Evolutionary conservation across 2,888 invertebrate species (phyloP).

Genomic region (Lamellibrachia satsuma): DNA sequence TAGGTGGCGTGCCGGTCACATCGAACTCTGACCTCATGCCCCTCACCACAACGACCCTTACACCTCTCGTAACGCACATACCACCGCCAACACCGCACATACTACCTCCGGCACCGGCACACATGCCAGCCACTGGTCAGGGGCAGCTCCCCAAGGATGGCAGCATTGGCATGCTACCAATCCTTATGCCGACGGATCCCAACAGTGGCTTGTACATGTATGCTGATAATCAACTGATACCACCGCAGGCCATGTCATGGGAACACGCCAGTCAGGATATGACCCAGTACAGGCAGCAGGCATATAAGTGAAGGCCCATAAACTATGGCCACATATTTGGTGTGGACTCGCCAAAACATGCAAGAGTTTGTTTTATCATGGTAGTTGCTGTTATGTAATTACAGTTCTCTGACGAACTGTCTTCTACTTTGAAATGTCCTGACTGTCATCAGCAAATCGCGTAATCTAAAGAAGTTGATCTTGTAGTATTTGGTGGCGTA

Average conservation of each 20-base stretch:
- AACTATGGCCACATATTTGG: too few relatives aligned
- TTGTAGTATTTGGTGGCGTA: neutral
- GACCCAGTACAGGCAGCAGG: neutral
- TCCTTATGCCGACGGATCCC: neutral
- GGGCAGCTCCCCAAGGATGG: neutral
- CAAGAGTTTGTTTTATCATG: neutral
- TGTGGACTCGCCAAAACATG: neutral
- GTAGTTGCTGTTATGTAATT: too few relatives aligned
- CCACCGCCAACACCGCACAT: neutral
- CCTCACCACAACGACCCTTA: neutral
- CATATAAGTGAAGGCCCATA: neutral
- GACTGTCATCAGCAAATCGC: too few relatives aligned
- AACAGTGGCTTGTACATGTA: slow-evolving; percentile 3
- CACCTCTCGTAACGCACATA: neutral
- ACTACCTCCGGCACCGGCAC: neutral
- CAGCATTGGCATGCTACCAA: neutral
- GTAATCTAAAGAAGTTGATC: neutral
- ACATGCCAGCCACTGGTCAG: neutral
- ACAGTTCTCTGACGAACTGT: too few relatives aligned
- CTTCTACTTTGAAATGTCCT: too few relatives aligned
- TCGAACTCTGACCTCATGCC: slow-evolving; percentile 17
- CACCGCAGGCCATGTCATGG: neutral
- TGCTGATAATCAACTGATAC: slow-evolving; percentile 17
- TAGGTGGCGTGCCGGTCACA: neutral
- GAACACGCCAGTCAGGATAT: slow-evolving; percentile 8